A percentile compares a stretch with the other conserved stretches of the same genome.
Conservation (phyloP, 2,113 vertebrate species). For the Charadrius vociferus region DNA sequence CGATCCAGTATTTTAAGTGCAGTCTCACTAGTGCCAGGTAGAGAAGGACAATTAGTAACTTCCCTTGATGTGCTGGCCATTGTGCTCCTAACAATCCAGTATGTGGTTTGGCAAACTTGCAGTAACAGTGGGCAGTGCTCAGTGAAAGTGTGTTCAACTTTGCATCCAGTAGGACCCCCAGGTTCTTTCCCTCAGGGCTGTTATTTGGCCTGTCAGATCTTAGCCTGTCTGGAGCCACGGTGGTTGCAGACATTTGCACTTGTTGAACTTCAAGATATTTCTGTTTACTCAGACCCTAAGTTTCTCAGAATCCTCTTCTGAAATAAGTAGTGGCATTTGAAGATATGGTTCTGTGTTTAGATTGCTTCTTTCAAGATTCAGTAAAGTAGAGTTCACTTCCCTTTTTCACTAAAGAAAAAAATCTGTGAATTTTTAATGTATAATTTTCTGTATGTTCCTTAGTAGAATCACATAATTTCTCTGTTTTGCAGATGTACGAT, state of each 20-base stretch:
- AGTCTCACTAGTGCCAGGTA: not conserved
- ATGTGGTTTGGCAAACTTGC: not conserved
- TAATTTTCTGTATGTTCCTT: not conserved
- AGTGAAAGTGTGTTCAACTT: not conserved
- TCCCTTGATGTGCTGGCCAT: not conserved
- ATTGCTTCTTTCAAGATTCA: not conserved
- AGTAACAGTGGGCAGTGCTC: not conserved
- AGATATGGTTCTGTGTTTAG: not conserved
- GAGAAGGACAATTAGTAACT: not conserved
- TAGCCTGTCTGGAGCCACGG: rapidly evolving
- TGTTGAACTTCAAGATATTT: not conserved
- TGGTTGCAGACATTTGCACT: not conserved
- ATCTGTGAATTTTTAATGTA: not conserved
- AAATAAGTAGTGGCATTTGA: not conserved
- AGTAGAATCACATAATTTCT: not conserved
- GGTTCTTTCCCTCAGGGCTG: not conserved
- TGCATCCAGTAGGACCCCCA: not conserved
- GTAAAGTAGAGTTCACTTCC: not conserved
- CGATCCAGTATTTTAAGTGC: not conserved
- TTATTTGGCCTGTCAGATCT: not conserved
- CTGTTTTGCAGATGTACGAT: not conserved
- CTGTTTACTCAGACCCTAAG: not conserved
- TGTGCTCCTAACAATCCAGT: not conserved
- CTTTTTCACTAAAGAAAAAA: not conserved
- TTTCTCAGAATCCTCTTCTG: not conserved